Base-by-base conservation (phyloP, 2,797 vertebrate genomes). In the Otolemur crassicaudatus region DNA sequence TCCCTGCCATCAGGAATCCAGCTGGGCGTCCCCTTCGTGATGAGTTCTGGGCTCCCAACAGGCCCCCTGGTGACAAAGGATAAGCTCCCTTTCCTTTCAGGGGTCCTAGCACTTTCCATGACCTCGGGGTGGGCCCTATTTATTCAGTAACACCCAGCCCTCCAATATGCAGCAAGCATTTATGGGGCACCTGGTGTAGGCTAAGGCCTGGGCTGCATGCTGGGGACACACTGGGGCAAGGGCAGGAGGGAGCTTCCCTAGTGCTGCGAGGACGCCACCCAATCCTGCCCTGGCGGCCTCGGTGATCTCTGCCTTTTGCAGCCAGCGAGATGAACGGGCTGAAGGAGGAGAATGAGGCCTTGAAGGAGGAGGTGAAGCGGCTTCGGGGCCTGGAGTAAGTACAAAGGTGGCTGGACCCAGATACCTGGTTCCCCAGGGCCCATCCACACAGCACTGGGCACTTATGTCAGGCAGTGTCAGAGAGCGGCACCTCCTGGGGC, bases 301-400 rank as follows among this genome's bases (percentile, higher is more conserved):
- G 0, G 56, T 70, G 61, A 96, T 73, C 14, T 29, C 17, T 86
- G 53, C 79, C 67, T 96, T 95, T 90, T 97, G 31, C 94, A 99
- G 99, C 98, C 22, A 99, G 98, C 9, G 99, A 99, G 98, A 98
- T 99, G 92, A 99, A 95, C 13, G 98, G 98, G 63, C 95, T 99
- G 94, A 99, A 99, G 96, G 99, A 99, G 80, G 99, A 99, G 87
- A 99, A 99, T 79, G 98, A 98, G 91, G 85, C 80, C 16, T 97
- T 99, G 69, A 99, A 98, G 97, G 99, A 99, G 27, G 99, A 99
- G n/a, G 82, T 99, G 92, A 98, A 98, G 95, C 98, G 40, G 88
- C 96, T 99, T 2, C 98, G 49, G 92, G 96, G 98, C 65, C 93
- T 98, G 1, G 98, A 99, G 99, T 99, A 98, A 99, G 99, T 81